These are phyloP conservation scores for Himantopus leucocephalus DNA, from an alignment of 2,113 vertebrate genomes.

Conservation along the genomic window DNA sequence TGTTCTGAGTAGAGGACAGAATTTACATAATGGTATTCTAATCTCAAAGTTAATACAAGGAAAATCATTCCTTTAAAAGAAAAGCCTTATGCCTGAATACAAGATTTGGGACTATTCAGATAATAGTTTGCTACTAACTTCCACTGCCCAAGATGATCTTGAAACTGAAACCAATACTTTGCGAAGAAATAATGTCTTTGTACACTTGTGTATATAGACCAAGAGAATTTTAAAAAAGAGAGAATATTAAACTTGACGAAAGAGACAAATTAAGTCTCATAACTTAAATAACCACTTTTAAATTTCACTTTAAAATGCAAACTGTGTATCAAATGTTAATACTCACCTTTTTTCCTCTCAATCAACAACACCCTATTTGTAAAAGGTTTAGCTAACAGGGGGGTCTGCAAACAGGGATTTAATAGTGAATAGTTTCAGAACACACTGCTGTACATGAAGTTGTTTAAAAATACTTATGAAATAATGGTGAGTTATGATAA, in stretches of 20 bases:
- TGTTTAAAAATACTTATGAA: neutral
- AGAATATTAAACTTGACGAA: neutral
- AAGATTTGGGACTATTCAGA: neutral
- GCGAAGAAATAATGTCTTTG: neutral
- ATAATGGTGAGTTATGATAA: neutral
- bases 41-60: neutral
- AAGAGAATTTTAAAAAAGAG: neutral
- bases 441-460: neutral
- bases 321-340: neutral
- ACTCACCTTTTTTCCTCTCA: slow-evolving; percentile 28
- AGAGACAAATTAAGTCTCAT: neutral
- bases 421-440: neutral
- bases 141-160: neutral
- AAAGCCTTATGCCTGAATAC: neutral
- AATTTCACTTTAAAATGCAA: neutral
- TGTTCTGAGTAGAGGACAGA: neutral
- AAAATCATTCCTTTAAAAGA: neutral
- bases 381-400: neutral
- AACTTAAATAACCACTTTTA: neutral
- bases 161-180: neutral
- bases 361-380: neutral
- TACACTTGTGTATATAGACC: neutral
- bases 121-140: neutral
- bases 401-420: neutral
- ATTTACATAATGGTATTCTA: neutral